These are phyloP conservation scores for Fragariocoptes setiger DNA, from an alignment of 1,140 invertebrate genomes.

Conservation along the genomic window DNA sequence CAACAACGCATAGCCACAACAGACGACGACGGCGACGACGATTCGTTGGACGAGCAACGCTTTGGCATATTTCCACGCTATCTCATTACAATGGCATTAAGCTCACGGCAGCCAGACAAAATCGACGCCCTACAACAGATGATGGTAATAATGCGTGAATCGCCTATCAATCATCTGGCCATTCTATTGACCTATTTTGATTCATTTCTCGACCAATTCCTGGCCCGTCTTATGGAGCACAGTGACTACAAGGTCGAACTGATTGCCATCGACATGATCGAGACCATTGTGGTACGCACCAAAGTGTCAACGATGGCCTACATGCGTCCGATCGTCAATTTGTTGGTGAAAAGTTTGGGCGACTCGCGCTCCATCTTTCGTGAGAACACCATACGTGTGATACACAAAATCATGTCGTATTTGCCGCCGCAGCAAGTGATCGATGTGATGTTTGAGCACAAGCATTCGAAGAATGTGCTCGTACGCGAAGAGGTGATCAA, in stretches of 20 bases:
- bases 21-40: no score
- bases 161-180: slow-evolving; percentile 16
- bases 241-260: slow-evolving; percentile 25
- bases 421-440: slow-evolving; percentile 27
- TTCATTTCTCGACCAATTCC: slow-evolving; percentile 25
- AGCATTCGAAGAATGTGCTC: slow-evolving; percentile 26
- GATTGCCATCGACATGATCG: slow-evolving; percentile 23
- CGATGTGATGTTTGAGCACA: slow-evolving; percentile 26
- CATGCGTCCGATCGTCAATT: slow-evolving; percentile 12
- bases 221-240: slow-evolving; percentile 23
- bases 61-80: slow-evolving; percentile 7
- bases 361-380: slow-evolving; percentile 22
- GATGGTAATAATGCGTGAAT: slow-evolving; percentile 3
- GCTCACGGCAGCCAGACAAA: not conserved
- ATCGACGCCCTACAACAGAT: slow-evolving; percentile 4
- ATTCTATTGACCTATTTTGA: slow-evolving; percentile 26
- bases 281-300: slow-evolving; percentile 15
- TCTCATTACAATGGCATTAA: not conserved
- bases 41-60: no score
- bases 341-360: slow-evolving; percentile 23
- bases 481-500: slow-evolving; percentile 39
- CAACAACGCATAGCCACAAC: no score
- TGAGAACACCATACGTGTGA: slow-evolving; percentile 21
- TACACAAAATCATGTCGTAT: slow-evolving; percentile 30
- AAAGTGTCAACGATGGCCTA: not conserved